Base-by-base conservation (phyloP, 2,888 invertebrate species). In the Harpagoxenus sublaevis region DNA sequence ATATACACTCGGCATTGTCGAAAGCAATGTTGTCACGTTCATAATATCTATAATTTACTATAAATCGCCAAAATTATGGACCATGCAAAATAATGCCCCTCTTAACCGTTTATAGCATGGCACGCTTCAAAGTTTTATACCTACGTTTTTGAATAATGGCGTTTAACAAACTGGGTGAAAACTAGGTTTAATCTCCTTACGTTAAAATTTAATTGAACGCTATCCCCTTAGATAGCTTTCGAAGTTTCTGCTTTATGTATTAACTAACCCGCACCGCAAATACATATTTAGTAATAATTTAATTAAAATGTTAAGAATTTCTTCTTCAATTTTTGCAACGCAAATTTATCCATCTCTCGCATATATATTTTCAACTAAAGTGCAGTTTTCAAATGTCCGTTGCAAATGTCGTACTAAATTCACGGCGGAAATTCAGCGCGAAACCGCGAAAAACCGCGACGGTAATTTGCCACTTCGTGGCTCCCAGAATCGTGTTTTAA, bases 171-270 rank as follows among this genome's bases (percentile, higher is more conserved):
- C 1, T 42, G 42, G 55, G 35, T 15, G 42, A 23, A 45, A 81
- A 74, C 9, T 23, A 23, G 15, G 18, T 60, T 57, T 23, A 45
- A 71, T 63, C 8, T 71, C 42, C 6, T 23, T 71, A 23, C 4
- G 10, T 68, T 45, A 60, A 79, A 73, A 48, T 45, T 71, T 15
- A 35, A 68, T 78, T 55, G 70, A 45, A 78, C n/a, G 12, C 12
- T 31, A 18, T 28, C 6, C 23, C n/a, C 28, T 45, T 55, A 28
- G 42, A 8, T 23, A 55, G 12, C 15, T 55, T 45, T 28, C 15
- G 0, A 45, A 18, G 10, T 70, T 70, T 48, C 15, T 10, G 0
- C 55, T 55, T 78, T 10, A 77, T 53, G 18, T 55, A 53, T 53
- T n/a, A 53, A 53, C 15, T 18, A 35, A 3, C 4, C n/a, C 35